Conservation (phyloP, 2,113 vertebrate genomes). For the Typhlomys cinereus region DNA sequence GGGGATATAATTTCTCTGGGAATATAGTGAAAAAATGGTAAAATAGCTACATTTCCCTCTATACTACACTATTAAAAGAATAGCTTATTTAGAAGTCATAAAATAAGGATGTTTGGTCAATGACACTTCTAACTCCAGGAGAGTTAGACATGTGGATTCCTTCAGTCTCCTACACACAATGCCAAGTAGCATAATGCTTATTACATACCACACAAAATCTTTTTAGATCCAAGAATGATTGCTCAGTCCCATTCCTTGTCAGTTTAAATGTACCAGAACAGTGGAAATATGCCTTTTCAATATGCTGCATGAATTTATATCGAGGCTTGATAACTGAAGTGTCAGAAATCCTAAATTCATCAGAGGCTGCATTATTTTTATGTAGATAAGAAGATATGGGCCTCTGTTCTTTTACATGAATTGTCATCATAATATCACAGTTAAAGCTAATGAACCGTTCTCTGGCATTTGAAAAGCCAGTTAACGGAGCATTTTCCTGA, state of each 20-base stretch:
- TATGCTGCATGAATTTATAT: slow-evolving; percentile 68
- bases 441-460: slow-evolving; percentile 78
- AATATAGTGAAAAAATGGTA: neutral
- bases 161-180: slow-evolving; percentile 7
- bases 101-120: slow-evolving; percentile 13
- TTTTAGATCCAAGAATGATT: slow-evolving; percentile 59
- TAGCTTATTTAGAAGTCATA: slow-evolving; percentile 32
- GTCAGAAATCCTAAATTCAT: slow-evolving; percentile 75
- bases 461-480: slow-evolving; percentile 77
- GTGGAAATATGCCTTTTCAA: slow-evolving; percentile 63
- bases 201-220: neutral
- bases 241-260: slow-evolving; percentile 48
- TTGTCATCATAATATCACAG: slow-evolving; percentile 79
- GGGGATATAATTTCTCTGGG: neutral
- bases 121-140: neutral
- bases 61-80: slow-evolving; percentile 23
- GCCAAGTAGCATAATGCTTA: slow-evolving; percentile 1
- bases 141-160: slow-evolving; percentile 65
- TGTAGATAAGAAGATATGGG: slow-evolving; percentile 70
- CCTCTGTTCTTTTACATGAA: slow-evolving; percentile 64
- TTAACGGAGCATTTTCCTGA: slow-evolving; percentile 71
- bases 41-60: neutral
- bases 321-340: slow-evolving; percentile 60
- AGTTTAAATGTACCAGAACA: slow-evolving; percentile 70
- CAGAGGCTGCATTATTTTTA: slow-evolving; percentile 69